A percentile compares a stretch with the other conserved stretches of the same genome.
phyloP scores from a whole-genome alignment of 1,140 invertebrate genomes.

The Sarcophaga bullata region DNA sequence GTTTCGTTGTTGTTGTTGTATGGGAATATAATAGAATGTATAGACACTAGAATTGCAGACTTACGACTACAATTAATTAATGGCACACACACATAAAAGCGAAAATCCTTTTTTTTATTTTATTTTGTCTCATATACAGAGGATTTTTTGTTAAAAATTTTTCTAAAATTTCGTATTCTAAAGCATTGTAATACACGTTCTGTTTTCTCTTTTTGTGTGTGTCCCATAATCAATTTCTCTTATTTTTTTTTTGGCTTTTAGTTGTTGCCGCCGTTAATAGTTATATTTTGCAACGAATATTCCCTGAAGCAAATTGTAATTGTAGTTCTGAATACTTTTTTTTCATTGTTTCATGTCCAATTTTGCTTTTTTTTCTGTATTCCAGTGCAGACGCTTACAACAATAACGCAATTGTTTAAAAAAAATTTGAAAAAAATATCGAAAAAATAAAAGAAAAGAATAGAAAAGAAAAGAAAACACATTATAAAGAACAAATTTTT shows the following conservation, averaged over 20 bases:
- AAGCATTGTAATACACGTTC: too few relatives aligned
- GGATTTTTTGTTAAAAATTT: too few relatives aligned
- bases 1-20: too few relatives aligned
- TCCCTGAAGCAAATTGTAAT: background rate
- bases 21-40: background rate
- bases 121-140: too few relatives aligned
- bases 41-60: background rate
- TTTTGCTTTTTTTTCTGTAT: background rate
- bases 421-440: background rate
- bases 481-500: background rate
- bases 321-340: too few relatives aligned
- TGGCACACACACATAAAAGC: background rate
- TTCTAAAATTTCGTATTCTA: too few relatives aligned
- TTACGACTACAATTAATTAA: slow-evolving; percentile 1
- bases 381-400: background rate
- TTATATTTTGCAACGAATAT: background rate
- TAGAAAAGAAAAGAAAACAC: background rate
- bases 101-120: too few relatives aligned
- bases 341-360: too few relatives aligned
- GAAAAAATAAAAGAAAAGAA: background rate
- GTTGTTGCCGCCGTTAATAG: too few relatives aligned
- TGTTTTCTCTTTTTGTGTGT: too few relatives aligned
- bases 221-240: too few relatives aligned
- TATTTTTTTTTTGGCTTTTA: too few relatives aligned
- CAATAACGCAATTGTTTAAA: background rate